phyloP scores from a whole-genome alignment of 2,888 invertebrate species.

The Scrobipalpa costella region DNA sequence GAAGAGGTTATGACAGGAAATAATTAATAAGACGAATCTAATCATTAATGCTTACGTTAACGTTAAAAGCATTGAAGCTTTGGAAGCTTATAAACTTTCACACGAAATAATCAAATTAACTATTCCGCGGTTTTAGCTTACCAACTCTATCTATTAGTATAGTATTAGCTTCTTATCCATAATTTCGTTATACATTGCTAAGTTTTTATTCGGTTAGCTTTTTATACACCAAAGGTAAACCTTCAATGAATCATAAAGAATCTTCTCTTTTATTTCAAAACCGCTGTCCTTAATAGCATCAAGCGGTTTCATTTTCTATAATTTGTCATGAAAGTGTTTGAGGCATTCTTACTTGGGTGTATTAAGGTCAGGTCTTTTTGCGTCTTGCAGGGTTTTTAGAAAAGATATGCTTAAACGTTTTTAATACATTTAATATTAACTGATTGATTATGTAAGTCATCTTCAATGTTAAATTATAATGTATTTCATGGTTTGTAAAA shows the following conservation, averaged over 20 bases:
- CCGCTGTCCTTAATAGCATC: conserved; percentile 52
- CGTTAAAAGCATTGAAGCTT: not conserved
- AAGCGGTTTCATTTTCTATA: conserved; percentile 44
- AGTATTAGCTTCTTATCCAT: not conserved
- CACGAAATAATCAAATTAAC: conserved; percentile 54
- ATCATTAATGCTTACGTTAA: not conserved
- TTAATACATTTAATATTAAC: not conserved
- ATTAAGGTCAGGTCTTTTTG: conserved; percentile 14
- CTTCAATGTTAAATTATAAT: not conserved
- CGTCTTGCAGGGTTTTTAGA: conserved; percentile 7
- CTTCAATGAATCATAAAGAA: not conserved
- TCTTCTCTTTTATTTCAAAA: conserved; percentile 34
- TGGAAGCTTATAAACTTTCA: conserved; percentile 41
- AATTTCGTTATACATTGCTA: not conserved
- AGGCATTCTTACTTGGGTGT: conserved; percentile 28
- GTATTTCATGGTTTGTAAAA: too few species aligned
- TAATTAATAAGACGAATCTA: not conserved
- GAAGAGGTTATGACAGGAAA: not conserved
- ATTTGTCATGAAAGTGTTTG: conserved; percentile 43
- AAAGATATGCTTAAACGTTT: conserved; percentile 25
- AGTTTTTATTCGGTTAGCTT: not conserved
- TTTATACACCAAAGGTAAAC: too few species aligned
- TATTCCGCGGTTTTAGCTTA: conserved; percentile 18
- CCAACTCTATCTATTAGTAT: not conserved
- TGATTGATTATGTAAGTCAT: not conserved